These are phyloP conservation scores for Trissolcus basalis DNA, from an alignment of 1,140 invertebrate genomes.

Conservation along the genomic window DNA sequence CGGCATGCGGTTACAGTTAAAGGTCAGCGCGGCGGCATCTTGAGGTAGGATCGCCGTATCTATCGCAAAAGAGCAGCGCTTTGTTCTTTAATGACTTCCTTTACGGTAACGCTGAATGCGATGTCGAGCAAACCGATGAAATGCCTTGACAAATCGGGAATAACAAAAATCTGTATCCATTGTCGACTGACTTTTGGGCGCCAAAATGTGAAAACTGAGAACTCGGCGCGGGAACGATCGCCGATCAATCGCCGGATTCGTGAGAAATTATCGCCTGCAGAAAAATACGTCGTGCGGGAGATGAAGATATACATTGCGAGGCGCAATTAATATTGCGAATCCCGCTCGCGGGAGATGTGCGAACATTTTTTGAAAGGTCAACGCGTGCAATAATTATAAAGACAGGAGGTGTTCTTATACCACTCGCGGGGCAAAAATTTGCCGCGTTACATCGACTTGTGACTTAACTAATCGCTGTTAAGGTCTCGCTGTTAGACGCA, in stretches of 20 bases:
- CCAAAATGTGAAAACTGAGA: constrained; percentile 4
- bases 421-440: no score
- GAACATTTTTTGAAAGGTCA: constrained; percentile 5
- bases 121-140: constrained; percentile 36
- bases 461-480: no score
- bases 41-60: constrained; percentile 56
- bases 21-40: constrained; percentile 71
- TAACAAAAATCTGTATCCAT: constrained; percentile 31
- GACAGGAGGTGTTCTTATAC: no score
- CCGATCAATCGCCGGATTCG: constrained; percentile 34
- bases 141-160: constrained; percentile 48
- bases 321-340: constrained; percentile 31
- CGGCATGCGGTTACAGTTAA: constrained; percentile 73
- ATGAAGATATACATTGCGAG: constrained; percentile 27
- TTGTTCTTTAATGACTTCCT: constrained; percentile 71
- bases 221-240: constrained; percentile 19
- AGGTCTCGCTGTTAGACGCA: no score
- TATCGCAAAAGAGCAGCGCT: constrained; percentile 66
- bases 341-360: neutral
- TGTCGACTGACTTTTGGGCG: constrained; percentile 22
- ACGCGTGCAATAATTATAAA: no score
- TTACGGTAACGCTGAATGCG: constrained; percentile 55
- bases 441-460: no score
- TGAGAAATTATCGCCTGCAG: constrained; percentile 32
- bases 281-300: constrained; percentile 23